Evolutionary conservation across 2,888 invertebrate genomes (phyloP), one percentile per base, ranked within the genome.

Genomic region (Lasioglossum malachurum): DNA sequence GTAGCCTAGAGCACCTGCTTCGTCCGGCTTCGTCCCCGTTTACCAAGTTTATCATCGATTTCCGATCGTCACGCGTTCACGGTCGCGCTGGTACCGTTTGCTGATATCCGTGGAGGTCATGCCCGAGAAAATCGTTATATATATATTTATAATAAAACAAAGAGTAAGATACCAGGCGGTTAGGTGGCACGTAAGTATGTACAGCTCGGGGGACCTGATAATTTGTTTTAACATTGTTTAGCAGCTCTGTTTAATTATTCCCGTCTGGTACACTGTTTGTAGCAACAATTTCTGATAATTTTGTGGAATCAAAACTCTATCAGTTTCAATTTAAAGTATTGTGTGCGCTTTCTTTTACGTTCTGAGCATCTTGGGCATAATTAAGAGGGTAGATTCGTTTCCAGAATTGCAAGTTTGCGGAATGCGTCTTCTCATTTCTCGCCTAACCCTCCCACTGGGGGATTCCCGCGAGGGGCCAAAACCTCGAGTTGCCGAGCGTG

Each of bases 1-100:
- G 85, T 90, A 90, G 88, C 87, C 88, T 91, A 83, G 88, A 83
- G 88, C 83, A 89, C 86, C 88, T 90, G 91, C 87, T 79, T 80
- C 53, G 75, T 41, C 64, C 73, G 73, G 73, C 67, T 82, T 78
- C 64, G 76, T 75, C 44, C 83, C 83, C 77, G 78, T 82, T 75
- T 76, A 57, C 49, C 83, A 67, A 75, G 78, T 57, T 69, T 86
- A 83, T 86, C 78, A 80, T 82, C 60, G 60, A 31, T 87, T 69
- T 64, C 35, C 60, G 79, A 75, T 77, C 57, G 74, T 72, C 60
- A 60, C 69, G n/a, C 75, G 64, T 72, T 79, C 81, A 23, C 23
- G 72, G 64, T 23, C 72, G 75, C 57, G 78, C 73, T 38, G 74
- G 71, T 75, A 53, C 31, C 79, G 75, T 35, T 27, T 53, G 31